Evolutionary conservation across 2,888 invertebrate genomes (phyloP).

Genomic region (Drosophila anceps): DNA sequence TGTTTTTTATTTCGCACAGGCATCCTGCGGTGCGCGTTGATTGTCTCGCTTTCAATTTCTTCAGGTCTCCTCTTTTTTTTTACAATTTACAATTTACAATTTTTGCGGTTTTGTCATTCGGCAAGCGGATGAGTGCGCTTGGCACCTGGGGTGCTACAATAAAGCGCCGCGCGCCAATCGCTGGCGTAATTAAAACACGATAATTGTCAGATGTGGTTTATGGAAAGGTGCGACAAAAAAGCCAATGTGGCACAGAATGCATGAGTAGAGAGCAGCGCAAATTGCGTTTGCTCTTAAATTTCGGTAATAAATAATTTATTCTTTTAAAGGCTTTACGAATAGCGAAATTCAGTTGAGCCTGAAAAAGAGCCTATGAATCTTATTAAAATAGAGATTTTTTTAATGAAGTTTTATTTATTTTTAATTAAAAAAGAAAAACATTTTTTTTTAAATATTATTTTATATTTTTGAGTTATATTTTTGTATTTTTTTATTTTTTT

Average conservation of each 20-base stretch:
- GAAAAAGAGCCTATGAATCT: neutral
- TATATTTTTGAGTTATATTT: too few species aligned
- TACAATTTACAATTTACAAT: constrained; percentile 18
- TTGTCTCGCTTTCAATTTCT: constrained; percentile 61
- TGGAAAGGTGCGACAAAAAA: neutral
- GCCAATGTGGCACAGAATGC: neutral
- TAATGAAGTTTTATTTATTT: neutral
- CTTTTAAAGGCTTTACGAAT: neutral
- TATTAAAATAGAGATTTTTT: neutral
- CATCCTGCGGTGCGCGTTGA: constrained; percentile 72
- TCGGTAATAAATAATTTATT: neutral
- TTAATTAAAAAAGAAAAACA: too few species aligned
- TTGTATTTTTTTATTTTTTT: too few species aligned
- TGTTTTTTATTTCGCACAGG: constrained; percentile 51
- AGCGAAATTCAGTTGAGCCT: neutral
- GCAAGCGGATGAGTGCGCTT: constrained; percentile 53
- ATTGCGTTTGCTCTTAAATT: neutral
- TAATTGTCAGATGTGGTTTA: constrained; percentile 62
- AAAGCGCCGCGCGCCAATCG: constrained; percentile 4
- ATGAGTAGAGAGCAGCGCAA: neutral
- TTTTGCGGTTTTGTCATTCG: constrained; percentile 67
- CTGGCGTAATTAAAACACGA: constrained; percentile 59
- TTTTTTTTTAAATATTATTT: too few species aligned
- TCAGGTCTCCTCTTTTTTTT: constrained; percentile 22
- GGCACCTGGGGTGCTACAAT: constrained; percentile 64